Percentiles rank a stretch among this genome's conserved stretches.
phyloP scores from a whole-genome alignment of 1,140 invertebrate genomes.

The Euura lappo region DNA sequence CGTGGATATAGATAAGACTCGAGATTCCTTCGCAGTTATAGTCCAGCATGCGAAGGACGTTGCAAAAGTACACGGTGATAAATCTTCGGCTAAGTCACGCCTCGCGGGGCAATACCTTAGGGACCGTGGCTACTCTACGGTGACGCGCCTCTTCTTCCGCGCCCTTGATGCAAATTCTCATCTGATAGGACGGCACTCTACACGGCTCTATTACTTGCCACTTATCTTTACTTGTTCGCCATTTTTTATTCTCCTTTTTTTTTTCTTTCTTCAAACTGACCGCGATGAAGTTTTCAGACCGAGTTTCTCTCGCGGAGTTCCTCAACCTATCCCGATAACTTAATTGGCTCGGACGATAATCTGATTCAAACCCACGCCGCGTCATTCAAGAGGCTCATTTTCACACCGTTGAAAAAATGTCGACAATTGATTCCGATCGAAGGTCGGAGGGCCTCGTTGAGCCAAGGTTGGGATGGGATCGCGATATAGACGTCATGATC shows the following conservation, averaged over 20 bases:
- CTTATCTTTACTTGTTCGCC: constrained; percentile 26
- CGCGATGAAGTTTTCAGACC: constrained; percentile 21
- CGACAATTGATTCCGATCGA: no score
- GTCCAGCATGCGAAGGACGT: neutral
- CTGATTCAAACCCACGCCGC: constrained; percentile 35
- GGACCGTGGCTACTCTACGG: neutral
- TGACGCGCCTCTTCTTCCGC: neutral
- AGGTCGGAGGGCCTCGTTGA: neutral
- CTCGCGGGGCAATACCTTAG: neutral
- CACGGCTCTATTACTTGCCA: constrained; percentile 39
- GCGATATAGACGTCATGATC: neutral
- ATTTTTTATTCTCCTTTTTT: constrained; percentile 18
- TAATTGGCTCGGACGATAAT: constrained; percentile 45
- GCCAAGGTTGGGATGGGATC: neutral
- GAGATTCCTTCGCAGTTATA: neutral
- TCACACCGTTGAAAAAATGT: neutral
- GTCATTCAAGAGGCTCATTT: neutral
- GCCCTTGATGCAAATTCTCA: constrained; percentile 37
- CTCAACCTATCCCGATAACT: constrained; percentile 27
- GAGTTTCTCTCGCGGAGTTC: constrained; percentile 12
- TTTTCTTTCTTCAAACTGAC: constrained; percentile 3
- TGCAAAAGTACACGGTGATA: neutral
- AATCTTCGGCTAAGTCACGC: constrained; percentile 4
- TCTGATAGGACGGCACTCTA: constrained; percentile 33
- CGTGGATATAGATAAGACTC: no score